Percentiles rank a stretch among this genome's conserved stretches.
These are phyloP conservation scores for Lepilemur septentrionalis DNA, from an alignment of 2,797 vertebrate species.

Conservation along the genomic window DNA sequence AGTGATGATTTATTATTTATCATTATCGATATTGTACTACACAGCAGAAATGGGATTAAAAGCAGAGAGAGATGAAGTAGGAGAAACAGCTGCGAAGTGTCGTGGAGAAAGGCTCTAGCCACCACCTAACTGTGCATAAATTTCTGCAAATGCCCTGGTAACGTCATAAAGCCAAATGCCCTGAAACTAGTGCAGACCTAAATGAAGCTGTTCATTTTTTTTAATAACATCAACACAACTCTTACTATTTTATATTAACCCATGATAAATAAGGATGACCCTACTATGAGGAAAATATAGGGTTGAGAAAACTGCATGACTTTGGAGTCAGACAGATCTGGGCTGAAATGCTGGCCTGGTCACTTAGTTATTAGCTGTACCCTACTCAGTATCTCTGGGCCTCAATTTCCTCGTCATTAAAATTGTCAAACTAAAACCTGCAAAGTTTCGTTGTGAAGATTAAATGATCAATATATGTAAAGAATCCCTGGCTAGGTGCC, in stretches of 20 bases:
- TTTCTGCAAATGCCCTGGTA: not conserved
- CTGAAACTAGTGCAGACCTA: not conserved
- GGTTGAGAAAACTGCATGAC: not conserved
- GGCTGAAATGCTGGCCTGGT: not conserved
- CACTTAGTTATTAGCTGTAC: not conserved
- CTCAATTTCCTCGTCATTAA: not conserved
- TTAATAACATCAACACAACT: not conserved
- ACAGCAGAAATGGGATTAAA: not conserved
- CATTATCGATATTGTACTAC: not conserved
- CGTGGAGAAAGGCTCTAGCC: not conserved
- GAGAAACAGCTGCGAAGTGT: not conserved
- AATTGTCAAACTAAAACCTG: not conserved
- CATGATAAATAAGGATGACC: not conserved
- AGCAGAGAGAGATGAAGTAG: not conserved
- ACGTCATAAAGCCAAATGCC: not conserved
- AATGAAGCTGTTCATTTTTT: not conserved
- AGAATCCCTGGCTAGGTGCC: not conserved
- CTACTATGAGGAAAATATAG: not conserved
- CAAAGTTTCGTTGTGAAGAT: not conserved
- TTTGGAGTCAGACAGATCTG: not conserved
- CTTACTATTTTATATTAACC: not conserved
- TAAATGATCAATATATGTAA: not conserved
- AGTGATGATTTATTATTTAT: constrained; percentile 61
- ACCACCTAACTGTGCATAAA: not conserved
- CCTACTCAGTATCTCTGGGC: not conserved